phyloP scores from a whole-genome alignment of 1,140 invertebrate species.

The Andricus grossulariae region DNA sequence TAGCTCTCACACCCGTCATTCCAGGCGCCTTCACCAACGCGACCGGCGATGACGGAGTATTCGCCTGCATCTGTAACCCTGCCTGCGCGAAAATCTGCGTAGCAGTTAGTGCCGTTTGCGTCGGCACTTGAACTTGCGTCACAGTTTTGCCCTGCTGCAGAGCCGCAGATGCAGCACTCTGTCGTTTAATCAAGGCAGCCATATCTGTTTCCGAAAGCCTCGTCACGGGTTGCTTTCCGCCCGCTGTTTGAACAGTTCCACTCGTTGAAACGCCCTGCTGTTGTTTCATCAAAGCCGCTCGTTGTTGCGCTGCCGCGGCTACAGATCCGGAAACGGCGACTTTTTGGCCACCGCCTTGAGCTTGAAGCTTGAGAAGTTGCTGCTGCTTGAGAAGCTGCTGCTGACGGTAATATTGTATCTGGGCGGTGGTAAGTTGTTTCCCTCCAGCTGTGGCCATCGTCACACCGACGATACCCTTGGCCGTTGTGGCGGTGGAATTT shows the following conservation, averaged over 20 bases:
- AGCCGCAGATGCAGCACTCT: conserved; percentile 71
- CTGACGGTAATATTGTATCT: conserved; percentile 76
- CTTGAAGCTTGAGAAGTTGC: conserved; percentile 69
- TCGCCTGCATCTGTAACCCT: conserved; percentile 74
- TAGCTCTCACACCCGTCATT: conserved; percentile 75
- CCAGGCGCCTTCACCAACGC: conserved; percentile 80
- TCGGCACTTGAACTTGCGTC: conserved; percentile 71
- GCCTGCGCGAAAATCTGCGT: conserved; percentile 79
- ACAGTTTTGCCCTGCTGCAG: conserved; percentile 75
- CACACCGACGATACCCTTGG: conserved; percentile 69
- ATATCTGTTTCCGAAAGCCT: conserved; percentile 83
- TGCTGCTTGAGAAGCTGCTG: conserved; percentile 74
- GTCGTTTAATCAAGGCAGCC: conserved; percentile 82
- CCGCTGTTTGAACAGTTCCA: conserved; percentile 59
- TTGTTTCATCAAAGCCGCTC: conserved; percentile 67
- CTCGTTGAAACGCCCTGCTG: conserved; percentile 71
- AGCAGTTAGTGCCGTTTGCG: conserved; percentile 71
- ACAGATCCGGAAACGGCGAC: conserved; percentile 63
- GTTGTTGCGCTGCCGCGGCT: conserved; percentile 57
- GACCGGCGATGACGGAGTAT: conserved; percentile 74
- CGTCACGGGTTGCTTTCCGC: conserved; percentile 75
- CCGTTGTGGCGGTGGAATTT: conserved; percentile 56
- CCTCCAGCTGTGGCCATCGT: conserved; percentile 68
- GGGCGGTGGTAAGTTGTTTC: conserved; percentile 76
- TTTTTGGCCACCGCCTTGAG: conserved; percentile 66